Evolutionary conservation across 2,888 invertebrate genomes (phyloP).

Genomic region (Nomada fucata): DNA sequence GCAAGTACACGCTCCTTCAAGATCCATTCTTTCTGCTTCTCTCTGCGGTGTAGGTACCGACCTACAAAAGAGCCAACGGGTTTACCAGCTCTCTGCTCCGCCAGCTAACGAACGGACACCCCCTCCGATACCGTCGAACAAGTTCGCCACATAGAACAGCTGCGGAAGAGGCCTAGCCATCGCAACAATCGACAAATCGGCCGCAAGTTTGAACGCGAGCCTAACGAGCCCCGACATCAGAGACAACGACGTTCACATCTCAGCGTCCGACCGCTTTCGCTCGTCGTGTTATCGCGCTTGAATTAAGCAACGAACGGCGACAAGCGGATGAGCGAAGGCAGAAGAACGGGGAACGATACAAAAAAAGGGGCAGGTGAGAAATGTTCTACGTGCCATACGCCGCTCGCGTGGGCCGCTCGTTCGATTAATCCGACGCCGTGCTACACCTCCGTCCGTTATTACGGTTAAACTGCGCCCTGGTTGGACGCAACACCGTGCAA

Average conservation of each 20-base stretch:
- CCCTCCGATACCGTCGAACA: background rate
- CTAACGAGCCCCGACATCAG: constrained; percentile 39
- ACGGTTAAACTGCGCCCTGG: constrained; percentile 51
- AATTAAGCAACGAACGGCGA: background rate
- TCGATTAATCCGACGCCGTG: constrained; percentile 59
- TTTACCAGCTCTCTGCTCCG: background rate
- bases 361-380: constrained; percentile 55
- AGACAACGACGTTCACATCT: constrained; percentile 20
- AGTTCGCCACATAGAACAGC: background rate
- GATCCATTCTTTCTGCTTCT: background rate
- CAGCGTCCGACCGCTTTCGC: background rate
- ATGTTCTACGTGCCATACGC: constrained; percentile 60
- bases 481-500: constrained; percentile 50
- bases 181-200: constrained; percentile 44
- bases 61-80: background rate
- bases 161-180: constrained; percentile 9
- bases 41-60: background rate
- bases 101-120: background rate
- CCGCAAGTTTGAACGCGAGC: constrained; percentile 9
- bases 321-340: no score
- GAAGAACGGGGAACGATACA: background rate
- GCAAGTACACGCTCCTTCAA: background rate
- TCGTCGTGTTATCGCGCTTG: constrained; percentile 26
- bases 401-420: constrained; percentile 53
- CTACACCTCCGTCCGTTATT: constrained; percentile 51